Evolutionary conservation across 2,797 vertebrate genomes (phyloP), one percentile per base, ranked within the genome.

Genomic region (Muscicapa striata): DNA sequence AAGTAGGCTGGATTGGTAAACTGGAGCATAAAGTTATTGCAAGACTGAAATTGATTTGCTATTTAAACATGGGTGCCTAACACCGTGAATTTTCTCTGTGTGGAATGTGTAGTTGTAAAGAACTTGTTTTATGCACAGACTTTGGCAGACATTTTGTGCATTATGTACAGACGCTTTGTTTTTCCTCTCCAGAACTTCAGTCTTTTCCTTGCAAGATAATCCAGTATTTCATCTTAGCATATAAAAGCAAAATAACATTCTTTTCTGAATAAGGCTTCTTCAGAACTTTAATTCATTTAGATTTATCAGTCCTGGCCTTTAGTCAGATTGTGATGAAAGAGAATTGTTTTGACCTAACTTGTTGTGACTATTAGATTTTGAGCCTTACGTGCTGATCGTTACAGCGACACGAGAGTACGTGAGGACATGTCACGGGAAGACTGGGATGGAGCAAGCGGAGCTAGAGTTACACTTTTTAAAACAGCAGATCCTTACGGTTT

Each of bases 401-500:
- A 11, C 21, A 17, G 19, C 11, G 2, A 17, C 27, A 23, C 2
- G 18, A 27, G 34, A 38, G 30, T 29, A 6, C 7, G 4, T 23
- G 80, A 63, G 21, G 45, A 3, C 7, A 4, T 19, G 30, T 52
- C 58, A 11, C 3, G 13, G 57, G 41, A 41, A 81, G 70, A 38
- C 17, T 72, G 32, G 12, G 1, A 43, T 40, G 26, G 52, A 67
- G 49, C 32, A 6, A 22, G 19, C 36, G 27, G 6, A 46, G 51
- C 36, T 77, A 0, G 73, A 55, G 51, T 59, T 38, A 27, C 0
- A 0, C 29, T 41, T 59, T 70, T 45, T 40, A 22, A 77, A 88
- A 38, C 22, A 61, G 51, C 0, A 0, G 21, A 12, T 48, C 21
- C 19, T 74, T 40, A 26, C 34, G 3, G 15, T 57, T 82, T 77